phyloP scores from a whole-genome alignment of 2,888 invertebrate species.

The Bombyx huttoni region DNA sequence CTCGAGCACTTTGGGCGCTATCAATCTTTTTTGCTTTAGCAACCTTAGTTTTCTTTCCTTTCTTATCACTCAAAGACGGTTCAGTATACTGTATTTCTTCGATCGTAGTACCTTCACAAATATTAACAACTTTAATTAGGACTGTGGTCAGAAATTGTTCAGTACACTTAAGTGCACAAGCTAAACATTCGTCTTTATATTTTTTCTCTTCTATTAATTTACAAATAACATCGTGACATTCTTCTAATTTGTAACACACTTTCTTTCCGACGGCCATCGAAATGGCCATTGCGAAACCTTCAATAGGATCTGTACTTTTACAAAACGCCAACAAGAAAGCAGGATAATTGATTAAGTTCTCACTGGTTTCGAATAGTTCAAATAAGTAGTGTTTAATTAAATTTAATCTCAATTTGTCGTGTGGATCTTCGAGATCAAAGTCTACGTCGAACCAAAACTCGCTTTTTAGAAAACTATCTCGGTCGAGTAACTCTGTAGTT shows the following conservation, averaged over 20 bases:
- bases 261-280: conserved; percentile 68
- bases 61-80: conserved; percentile 28
- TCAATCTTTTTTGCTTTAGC: conserved; percentile 29
- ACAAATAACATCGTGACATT: conserved; percentile 62
- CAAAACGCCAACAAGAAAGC: conserved; percentile 76
- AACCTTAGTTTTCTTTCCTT: conserved; percentile 34
- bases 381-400: conserved; percentile 71
- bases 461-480: conserved; percentile 36
- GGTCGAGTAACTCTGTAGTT: conserved; percentile 39
- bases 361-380: conserved; percentile 62
- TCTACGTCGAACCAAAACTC: conserved; percentile 54
- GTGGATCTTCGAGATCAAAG: conserved; percentile 27
- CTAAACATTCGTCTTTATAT: conserved; percentile 44
- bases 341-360: conserved; percentile 72
- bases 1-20: conserved; percentile 33
- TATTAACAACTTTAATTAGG: conserved; percentile 34
- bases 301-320: conserved; percentile 64
- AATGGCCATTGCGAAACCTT: conserved; percentile 73
- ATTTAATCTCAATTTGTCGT: conserved; percentile 30
- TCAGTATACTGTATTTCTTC: conserved; percentile 39
- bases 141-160: conserved; percentile 37
- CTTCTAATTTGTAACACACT: conserved; percentile 53
- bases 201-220: conserved; percentile 44
- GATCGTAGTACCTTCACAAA: conserved; percentile 46
- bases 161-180: conserved; percentile 43